Base-by-base conservation (phyloP, 1,140 invertebrate species). In the Myzus persicae region DNA sequence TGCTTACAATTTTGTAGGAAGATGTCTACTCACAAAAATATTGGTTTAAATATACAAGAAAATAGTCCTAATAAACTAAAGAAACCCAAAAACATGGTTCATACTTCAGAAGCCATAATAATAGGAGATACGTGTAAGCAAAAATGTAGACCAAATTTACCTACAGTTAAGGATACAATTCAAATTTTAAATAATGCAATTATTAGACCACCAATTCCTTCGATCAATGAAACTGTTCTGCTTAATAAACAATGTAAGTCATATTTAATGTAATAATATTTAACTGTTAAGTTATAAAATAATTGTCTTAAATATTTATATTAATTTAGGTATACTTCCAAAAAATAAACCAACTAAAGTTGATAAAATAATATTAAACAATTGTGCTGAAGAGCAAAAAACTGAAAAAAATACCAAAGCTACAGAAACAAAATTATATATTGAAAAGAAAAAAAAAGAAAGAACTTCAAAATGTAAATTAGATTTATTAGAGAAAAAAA, bases 401-500 rank as follows among this genome's bases (percentile, higher is more conserved):
- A 24, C 44, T 36, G 44, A 40, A 36, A 51, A 88, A 36, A 59
- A 59, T 18, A 54, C 36, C 5, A 54, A 42, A 42, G 1, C 31
- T 42, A 42, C 5, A n/a, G 38, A 67, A 42, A 20, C 88, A 90
- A 54, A 38, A 54, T 54, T 54, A 89, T 51, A 24, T 40, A 89
- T 51, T 8, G 46, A 89, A 48, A 89, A 89, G 54, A 89, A 89
- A 8, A 89, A 51, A 51, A 54, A 89, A 51, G 87, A 89, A 54
- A 48, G 31, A 36, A 6, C 44, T 26, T 8, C 38, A 51, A 89
- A 89, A 89, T n/a, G 3, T 51, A 59, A 90, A 59, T 31, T 42
- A 90, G 38, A 90, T 40, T n/a, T 90, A 90, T 42, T 90, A 8
- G 51, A 59, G 3, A 90, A 90, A 31, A 90, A 90, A 67, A 90